phyloP scores from a whole-genome alignment of 2,797 vertebrate species.

The Aythya fuligula region DNA sequence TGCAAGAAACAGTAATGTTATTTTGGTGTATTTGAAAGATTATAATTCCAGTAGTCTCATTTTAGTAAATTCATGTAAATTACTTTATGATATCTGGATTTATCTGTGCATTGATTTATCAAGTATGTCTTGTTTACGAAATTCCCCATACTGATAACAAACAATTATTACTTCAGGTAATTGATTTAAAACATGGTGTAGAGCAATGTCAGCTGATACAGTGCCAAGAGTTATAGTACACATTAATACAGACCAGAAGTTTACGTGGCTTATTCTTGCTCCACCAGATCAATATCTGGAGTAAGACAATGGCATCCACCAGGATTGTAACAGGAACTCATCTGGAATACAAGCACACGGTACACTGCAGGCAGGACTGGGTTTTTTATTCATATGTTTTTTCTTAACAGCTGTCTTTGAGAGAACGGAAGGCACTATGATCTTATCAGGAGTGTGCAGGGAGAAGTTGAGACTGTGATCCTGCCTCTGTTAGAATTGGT shows the following conservation, averaged over 20 bases:
- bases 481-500: background rate
- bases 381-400: background rate
- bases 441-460: background rate
- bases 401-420: background rate
- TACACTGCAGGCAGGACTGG: background rate
- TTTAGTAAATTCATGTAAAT: background rate
- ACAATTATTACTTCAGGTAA: conserved; percentile 36
- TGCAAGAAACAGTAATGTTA: background rate
- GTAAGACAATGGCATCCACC: background rate
- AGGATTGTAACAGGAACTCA: background rate
- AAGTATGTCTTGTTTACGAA: conserved; percentile 10
- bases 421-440: background rate
- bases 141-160: conserved; percentile 25
- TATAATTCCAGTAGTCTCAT: background rate
- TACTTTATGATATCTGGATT: background rate
- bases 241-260: conserved; percentile 40
- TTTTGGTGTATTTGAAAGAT: background rate
- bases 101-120: background rate
- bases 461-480: background rate
- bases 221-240: conserved; percentile 9
- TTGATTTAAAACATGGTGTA: conserved; percentile 34
- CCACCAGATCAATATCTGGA: background rate
- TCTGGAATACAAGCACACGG: background rate
- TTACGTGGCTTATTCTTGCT: conserved; percentile 2
- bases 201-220: background rate